Evolutionary conservation across 2,113 vertebrate genomes (phyloP).

Genomic region (Syrmaticus mikado): DNA sequence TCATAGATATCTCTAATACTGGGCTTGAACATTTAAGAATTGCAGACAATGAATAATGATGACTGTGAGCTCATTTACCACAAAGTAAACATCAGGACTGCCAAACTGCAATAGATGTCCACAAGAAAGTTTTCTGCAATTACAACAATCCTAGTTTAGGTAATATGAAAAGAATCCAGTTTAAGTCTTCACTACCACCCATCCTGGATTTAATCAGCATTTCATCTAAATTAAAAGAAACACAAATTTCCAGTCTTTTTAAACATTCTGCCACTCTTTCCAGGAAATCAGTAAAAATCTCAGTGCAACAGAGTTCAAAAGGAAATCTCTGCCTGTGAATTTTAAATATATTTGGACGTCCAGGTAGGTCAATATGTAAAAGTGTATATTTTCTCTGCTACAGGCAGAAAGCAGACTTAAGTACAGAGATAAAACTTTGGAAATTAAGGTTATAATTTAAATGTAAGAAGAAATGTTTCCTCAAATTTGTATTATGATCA

Average conservation of each 20-base stretch:
- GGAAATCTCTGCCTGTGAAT: background rate
- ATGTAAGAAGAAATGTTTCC: background rate
- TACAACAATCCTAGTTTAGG: background rate
- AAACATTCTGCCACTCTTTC: background rate
- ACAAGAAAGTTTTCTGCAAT: constrained; percentile 1
- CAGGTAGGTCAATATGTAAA: background rate
- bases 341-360: background rate
- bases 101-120: constrained; percentile 1
- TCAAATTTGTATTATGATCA: background rate
- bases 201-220: constrained; percentile 6
- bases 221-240: constrained; percentile 32
- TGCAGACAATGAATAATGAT: constrained; percentile 1
- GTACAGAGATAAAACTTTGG: background rate
- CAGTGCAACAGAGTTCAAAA: background rate
- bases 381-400: background rate
- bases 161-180: constrained; percentile 1
- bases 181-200: background rate
- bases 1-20: background rate
- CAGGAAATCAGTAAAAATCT: background rate
- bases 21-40: background rate
- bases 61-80: constrained; percentile 20
- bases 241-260: background rate
- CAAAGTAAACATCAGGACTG: constrained; percentile 18
- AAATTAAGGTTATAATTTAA: background rate
- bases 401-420: background rate